Percentiles rank a stretch among this genome's conserved stretches.
phyloP scores from a whole-genome alignment of 2,888 invertebrate genomes.

The Cephus nigrinus region DNA sequence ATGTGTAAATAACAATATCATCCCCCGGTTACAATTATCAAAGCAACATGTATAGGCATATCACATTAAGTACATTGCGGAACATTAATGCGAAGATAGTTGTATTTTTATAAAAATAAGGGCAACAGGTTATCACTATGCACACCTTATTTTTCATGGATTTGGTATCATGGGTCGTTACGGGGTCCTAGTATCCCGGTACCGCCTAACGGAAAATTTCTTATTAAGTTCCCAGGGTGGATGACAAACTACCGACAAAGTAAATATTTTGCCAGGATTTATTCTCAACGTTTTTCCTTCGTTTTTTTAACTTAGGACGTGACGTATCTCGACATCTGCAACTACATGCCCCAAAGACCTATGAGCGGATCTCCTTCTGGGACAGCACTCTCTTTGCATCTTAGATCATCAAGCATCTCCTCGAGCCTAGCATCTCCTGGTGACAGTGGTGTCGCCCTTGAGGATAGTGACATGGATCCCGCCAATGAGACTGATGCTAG shows the following conservation, averaged over 20 bases:
- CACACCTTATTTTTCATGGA: slow-evolving; percentile 32
- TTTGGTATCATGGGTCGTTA: slow-evolving; percentile 8
- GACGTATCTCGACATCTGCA: slow-evolving; percentile 62
- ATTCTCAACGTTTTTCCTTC: not conserved
- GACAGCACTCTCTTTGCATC: slow-evolving; percentile 57
- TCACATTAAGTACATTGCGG: slow-evolving; percentile 44
- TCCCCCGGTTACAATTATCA: slow-evolving; percentile 61
- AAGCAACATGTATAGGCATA: slow-evolving; percentile 23
- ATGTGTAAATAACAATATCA: slow-evolving; percentile 50
- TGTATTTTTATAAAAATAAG: slow-evolving; percentile 40
- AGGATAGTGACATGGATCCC: slow-evolving; percentile 62
- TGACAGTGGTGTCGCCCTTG: slow-evolving; percentile 76
- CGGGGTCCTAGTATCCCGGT: not conserved
- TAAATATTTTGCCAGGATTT: not conserved
- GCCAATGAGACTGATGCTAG: slow-evolving; percentile 62
- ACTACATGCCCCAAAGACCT: slow-evolving; percentile 64
- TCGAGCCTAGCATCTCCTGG: slow-evolving; percentile 76
- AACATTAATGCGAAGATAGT: slow-evolving; percentile 36
- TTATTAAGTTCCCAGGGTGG: not conserved
- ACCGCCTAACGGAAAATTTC: not conserved
- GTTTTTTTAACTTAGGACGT: slow-evolving; percentile 51
- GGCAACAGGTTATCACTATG: slow-evolving; percentile 50
- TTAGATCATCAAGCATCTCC: slow-evolving; percentile 60
- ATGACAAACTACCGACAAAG: not conserved
- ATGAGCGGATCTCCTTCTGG: slow-evolving; percentile 64